These are phyloP conservation scores for Xenopus tropicalis DNA, from an alignment of 2,113 vertebrate species.

Conservation along the genomic window DNA sequence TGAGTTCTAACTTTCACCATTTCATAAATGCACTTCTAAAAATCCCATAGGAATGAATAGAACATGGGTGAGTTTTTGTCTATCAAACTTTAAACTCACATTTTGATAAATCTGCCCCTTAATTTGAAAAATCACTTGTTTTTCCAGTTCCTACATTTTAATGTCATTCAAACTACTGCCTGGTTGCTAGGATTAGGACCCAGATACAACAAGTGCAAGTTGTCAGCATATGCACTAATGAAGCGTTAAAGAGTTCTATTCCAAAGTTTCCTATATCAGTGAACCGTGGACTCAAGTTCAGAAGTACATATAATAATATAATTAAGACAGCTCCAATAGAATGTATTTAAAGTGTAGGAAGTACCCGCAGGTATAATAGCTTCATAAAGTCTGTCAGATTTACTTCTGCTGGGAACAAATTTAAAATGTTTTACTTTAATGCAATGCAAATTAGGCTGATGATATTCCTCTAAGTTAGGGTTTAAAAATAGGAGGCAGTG, in stretches of 20 bases:
- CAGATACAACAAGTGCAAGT: no score
- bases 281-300: slow-evolving; percentile 65
- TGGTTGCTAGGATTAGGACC: no score
- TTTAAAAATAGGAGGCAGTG: slow-evolving; percentile 47
- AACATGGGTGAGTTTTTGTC: no score
- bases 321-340: slow-evolving; percentile 77
- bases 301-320: slow-evolving; percentile 78
- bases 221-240: background rate
- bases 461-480: slow-evolving; percentile 61
- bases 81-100: no score
- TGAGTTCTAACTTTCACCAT: no score
- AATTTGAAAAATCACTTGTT: no score
- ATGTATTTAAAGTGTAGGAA: slow-evolving; percentile 76
- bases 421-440: slow-evolving; percentile 78
- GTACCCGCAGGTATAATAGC: slow-evolving; percentile 78
- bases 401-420: slow-evolving; percentile 77
- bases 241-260: background rate
- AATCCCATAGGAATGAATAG: no score
- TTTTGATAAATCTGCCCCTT: no score
- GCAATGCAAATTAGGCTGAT: slow-evolving; percentile 72
- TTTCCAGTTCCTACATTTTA: no score
- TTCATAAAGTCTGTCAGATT: slow-evolving; percentile 81
- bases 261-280: slow-evolving; percentile 58
- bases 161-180: no score
- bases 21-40: no score